Evolutionary conservation across 2,113 vertebrate genomes (phyloP).

Genomic region (Clarias gariepinus): DNA sequence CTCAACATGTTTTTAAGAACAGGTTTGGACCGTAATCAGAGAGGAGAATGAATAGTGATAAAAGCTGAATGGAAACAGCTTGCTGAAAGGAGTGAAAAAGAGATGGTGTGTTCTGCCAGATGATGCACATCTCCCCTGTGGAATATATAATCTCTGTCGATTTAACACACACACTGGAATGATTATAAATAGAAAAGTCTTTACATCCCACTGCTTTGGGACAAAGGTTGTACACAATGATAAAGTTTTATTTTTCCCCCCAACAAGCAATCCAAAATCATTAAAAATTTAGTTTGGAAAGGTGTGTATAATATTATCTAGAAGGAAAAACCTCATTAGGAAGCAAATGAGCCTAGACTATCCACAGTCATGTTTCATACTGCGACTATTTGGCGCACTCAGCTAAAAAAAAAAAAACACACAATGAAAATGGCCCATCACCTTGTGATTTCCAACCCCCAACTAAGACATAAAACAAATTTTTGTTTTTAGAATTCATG

Average conservation of each 20-base stretch:
- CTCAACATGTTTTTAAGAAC: background rate
- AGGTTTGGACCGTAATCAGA: background rate
- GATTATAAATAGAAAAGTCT: background rate
- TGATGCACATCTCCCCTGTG: conserved; percentile 5
- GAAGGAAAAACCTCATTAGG: background rate
- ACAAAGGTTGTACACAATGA: background rate
- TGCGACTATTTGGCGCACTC: background rate
- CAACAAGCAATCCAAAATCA: background rate
- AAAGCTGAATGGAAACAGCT: background rate
- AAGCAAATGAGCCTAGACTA: background rate
- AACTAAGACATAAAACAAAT: background rate
- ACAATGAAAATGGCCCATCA: no score
- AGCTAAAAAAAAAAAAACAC: background rate
- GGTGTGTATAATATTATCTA: background rate
- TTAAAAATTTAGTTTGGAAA: background rate
- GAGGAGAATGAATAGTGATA: background rate
- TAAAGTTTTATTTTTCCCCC: background rate
- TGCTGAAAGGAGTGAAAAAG: background rate
- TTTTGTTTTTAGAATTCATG: background rate
- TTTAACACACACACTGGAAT: background rate
- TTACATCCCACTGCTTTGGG: background rate
- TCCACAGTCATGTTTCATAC: background rate
- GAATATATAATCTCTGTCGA: conserved; percentile 12
- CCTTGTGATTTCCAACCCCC: background rate
- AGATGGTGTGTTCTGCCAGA: background rate